Evolutionary conservation across 1,140 invertebrate genomes (phyloP).

Genomic region (Lamellibrachia luymesi): DNA sequence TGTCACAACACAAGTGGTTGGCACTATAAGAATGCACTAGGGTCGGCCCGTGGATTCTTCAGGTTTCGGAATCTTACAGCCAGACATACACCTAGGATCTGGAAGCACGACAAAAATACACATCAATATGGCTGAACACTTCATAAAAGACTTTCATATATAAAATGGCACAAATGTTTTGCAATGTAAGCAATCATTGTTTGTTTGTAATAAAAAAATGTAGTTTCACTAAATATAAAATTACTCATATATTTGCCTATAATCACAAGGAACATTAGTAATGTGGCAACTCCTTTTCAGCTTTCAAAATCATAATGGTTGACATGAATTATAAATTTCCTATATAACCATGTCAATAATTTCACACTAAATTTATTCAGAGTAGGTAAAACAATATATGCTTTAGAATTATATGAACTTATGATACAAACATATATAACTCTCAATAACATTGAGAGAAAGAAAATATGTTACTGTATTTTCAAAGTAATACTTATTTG

Average conservation of each 20-base stretch:
- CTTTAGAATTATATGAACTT: background rate
- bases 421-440: background rate
- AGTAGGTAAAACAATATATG: background rate
- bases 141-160: too few species aligned
- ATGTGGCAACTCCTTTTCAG: background rate
- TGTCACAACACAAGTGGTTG: background rate
- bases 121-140: too few species aligned
- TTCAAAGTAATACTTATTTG: too few species aligned
- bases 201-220: background rate
- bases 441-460: background rate
- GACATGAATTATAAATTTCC: background rate
- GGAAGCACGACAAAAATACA: conserved; percentile 37
- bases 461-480: too few species aligned
- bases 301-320: background rate
- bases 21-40: conserved; percentile 89
- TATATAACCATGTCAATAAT: background rate
- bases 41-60: conserved; percentile 92
- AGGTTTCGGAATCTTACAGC: conserved; percentile 94
- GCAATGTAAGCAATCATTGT: background rate
- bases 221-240: background rate
- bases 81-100: conserved; percentile 97
- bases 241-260: background rate
- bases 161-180: background rate
- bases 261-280: background rate
- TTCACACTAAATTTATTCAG: background rate